phyloP scores from a whole-genome alignment of 2,888 invertebrate species.

The Iselma pallidipennis region DNA sequence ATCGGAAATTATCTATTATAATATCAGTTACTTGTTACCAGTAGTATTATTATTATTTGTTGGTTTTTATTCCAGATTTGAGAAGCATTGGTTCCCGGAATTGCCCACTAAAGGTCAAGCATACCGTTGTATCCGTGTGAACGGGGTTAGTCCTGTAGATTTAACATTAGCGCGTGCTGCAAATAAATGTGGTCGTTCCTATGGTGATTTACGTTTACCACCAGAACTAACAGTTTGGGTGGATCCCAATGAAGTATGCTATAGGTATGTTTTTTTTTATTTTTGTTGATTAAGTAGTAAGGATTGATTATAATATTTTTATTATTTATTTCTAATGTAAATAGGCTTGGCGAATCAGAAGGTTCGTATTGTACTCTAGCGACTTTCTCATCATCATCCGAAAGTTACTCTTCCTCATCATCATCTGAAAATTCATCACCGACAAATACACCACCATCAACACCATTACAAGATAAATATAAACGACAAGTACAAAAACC shows the following conservation, averaged over 20 bases:
- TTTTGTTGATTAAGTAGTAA: not conserved
- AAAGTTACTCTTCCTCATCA: constrained; percentile 31
- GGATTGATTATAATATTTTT: too few relatives aligned
- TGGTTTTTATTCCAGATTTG: constrained; percentile 47
- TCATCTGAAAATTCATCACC: constrained; percentile 40
- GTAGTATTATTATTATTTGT: not conserved
- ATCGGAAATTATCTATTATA: not conserved
- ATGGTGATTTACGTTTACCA: constrained; percentile 65
- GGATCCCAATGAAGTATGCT: constrained; percentile 71
- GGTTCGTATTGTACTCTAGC: constrained; percentile 66
- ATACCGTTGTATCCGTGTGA: constrained; percentile 72
- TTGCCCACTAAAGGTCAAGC: constrained; percentile 72
- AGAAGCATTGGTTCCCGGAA: constrained; percentile 77
- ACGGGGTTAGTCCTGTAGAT: constrained; percentile 68
- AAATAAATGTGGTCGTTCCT: constrained; percentile 64
- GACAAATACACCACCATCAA: constrained; percentile 38
- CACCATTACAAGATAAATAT: constrained; percentile 47
- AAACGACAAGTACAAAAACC: constrained; percentile 34
- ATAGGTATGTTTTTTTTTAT: constrained; percentile 43
- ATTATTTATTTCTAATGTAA: too few relatives aligned
- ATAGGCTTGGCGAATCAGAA: constrained; percentile 64
- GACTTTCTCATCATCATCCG: constrained; percentile 54
- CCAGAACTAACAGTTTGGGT: constrained; percentile 78
- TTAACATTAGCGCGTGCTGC: constrained; percentile 69
- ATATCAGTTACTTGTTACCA: not conserved